phyloP scores from a whole-genome alignment of 2,113 vertebrate species.

The Carassius gibelio region DNA sequence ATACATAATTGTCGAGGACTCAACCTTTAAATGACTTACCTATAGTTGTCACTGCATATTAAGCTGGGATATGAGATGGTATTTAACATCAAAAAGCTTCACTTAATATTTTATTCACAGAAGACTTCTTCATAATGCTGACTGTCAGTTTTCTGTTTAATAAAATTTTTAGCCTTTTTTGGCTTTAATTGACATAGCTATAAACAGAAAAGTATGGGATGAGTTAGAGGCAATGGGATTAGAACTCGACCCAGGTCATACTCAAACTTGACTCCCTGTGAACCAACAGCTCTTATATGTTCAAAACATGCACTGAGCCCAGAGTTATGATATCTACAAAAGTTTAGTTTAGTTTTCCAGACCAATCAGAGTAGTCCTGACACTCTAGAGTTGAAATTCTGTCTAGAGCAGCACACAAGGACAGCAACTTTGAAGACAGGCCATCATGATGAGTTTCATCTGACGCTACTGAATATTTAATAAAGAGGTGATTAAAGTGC shows the following conservation, averaged over 20 bases:
- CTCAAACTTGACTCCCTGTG: neutral
- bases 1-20: neutral
- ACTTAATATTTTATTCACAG: neutral
- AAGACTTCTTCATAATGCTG: neutral
- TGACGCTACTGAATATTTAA: constrained; percentile 2
- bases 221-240: too few relatives aligned
- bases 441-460: neutral
- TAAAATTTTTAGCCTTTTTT: neutral
- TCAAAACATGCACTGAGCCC: neutral
- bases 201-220: too few relatives aligned
- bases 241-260: neutral
- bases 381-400: neutral
- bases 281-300: neutral
- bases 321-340: neutral
- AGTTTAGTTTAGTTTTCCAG: neutral
- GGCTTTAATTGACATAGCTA: too few relatives aligned
- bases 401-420: neutral
- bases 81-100: neutral
- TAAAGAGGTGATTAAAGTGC: neutral
- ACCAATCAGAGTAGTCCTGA: neutral
- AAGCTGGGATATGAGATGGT: neutral
- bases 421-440: neutral
- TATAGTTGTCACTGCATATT: neutral
- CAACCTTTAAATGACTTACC: neutral
- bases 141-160: neutral